These are phyloP conservation scores for Eptatretus burgeri DNA, from an alignment of 2,113 vertebrate genomes.

Conservation along the genomic window DNA sequence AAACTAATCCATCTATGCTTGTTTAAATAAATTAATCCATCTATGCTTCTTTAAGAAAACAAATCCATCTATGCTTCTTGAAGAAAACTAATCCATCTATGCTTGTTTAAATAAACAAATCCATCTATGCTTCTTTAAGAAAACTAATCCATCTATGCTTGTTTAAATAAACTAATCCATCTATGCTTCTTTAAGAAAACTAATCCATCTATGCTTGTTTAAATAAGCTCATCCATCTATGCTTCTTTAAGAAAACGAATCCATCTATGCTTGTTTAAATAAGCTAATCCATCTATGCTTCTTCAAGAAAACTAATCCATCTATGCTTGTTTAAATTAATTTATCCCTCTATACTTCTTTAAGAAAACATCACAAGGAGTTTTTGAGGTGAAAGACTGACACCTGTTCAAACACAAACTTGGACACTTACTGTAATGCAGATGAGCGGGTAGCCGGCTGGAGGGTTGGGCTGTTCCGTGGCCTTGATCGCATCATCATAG, in stretches of 20 bases:
- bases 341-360: not conserved
- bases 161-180: not conserved
- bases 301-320: constrained; percentile 4
- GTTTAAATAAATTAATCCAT: not conserved
- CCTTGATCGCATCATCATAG: constrained; percentile 31
- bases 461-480: constrained; percentile 21
- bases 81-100: no score
- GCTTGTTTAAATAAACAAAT: no score
- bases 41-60: no score
- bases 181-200: not conserved
- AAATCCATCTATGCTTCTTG: no score
- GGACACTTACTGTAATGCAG: constrained; percentile 51
- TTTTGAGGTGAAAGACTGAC: no score
- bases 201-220: not conserved
- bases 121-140: no score
- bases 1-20: not conserved
- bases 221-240: no score
- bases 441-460: constrained; percentile 53
- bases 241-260: constrained; percentile 6
- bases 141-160: no score
- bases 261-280: no score
- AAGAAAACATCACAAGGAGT: not conserved
- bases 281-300: no score
- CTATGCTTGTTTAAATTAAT: not conserved
- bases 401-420: no score